phyloP scores from a whole-genome alignment of 2,888 invertebrate species.

The Serripes groenlandicus region DNA sequence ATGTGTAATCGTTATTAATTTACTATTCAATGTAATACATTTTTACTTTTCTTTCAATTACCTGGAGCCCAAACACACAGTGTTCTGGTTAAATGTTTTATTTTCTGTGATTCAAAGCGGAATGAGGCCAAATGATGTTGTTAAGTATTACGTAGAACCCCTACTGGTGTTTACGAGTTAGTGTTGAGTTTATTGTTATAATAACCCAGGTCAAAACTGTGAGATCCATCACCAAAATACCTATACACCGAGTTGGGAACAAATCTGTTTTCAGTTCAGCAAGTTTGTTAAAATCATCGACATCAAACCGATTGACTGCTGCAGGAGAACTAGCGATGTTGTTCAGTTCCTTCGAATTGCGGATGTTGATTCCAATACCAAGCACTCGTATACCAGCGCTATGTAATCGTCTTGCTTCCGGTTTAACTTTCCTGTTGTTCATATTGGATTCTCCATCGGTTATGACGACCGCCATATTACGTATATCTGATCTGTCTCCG shows the following conservation, averaged over 20 bases:
- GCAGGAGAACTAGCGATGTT: conserved; percentile 68
- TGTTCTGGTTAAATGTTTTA: too few relatives aligned
- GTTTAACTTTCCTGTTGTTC: conserved; percentile 64
- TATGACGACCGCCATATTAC: conserved; percentile 76
- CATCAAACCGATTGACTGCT: conserved; percentile 65
- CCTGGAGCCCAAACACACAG: too few relatives aligned
- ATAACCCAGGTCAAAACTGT: too few relatives aligned
- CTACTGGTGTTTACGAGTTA: too few relatives aligned
- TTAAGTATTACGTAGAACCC: too few relatives aligned
- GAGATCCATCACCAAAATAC: conserved; percentile 48
- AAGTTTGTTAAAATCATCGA: conserved; percentile 68
- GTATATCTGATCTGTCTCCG: conserved; percentile 76
- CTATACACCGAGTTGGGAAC: conserved; percentile 56
- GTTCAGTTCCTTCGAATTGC: conserved; percentile 67
- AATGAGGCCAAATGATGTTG: too few relatives aligned
- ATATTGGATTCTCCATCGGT: conserved; percentile 81
- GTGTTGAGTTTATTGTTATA: too few relatives aligned
- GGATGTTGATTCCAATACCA: conserved; percentile 71
- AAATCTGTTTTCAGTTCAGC: conserved; percentile 46
- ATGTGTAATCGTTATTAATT: too few relatives aligned
- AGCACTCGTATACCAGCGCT: conserved; percentile 67
- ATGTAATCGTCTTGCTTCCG: conserved; percentile 65
- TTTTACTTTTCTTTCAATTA: too few relatives aligned
- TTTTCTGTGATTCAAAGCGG: too few relatives aligned
- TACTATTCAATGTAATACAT: too few relatives aligned